Evolutionary conservation across 1,140 invertebrate genomes (phyloP).

Genomic region (Caerostris darwini): DNA sequence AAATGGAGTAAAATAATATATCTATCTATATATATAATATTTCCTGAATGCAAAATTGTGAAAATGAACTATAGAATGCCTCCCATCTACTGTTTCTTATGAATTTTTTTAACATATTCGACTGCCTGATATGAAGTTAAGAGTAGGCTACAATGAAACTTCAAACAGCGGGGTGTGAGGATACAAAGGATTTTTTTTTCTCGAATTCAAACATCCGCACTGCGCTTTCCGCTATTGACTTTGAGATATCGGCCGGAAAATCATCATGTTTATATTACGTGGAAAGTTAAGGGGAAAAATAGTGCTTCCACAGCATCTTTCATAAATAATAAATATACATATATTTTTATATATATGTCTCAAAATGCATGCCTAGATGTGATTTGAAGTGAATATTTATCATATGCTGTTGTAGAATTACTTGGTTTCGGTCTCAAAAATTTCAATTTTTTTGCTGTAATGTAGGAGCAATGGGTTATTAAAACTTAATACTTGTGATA

Average conservation of each 20-base stretch:
- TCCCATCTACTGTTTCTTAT: slow-evolving; percentile 43
- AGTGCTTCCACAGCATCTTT: not conserved
- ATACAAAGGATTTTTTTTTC: slow-evolving; percentile 59
- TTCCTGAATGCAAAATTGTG: slow-evolving; percentile 69
- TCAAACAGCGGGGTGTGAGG: not conserved
- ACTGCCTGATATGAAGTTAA: slow-evolving; percentile 68
- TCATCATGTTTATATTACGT: slow-evolving; percentile 47
- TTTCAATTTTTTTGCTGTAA: too few species aligned
- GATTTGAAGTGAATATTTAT: too few species aligned
- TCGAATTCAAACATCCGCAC: slow-evolving; percentile 36
- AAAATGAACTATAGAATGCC: slow-evolving; percentile 73
- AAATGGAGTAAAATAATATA: not conserved
- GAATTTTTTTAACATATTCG: slow-evolving; percentile 51
- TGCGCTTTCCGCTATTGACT: slow-evolving; percentile 22
- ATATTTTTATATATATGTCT: not conserved
- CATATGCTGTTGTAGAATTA: too few species aligned
- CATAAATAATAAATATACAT: not conserved
- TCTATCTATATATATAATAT: slow-evolving; percentile 45
- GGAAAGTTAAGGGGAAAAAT: slow-evolving; percentile 18
- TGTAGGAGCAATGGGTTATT: too few species aligned
- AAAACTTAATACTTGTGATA: too few species aligned
- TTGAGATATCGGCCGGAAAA: slow-evolving; percentile 21
- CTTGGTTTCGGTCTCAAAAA: too few species aligned
- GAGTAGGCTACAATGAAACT: slow-evolving; percentile 7
- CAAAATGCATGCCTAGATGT: too few species aligned